Percentiles rank a stretch among this genome's conserved stretches.
Conservation (phyloP, 2,797 vertebrate species). For the Rhinoraja longicauda region DNA sequence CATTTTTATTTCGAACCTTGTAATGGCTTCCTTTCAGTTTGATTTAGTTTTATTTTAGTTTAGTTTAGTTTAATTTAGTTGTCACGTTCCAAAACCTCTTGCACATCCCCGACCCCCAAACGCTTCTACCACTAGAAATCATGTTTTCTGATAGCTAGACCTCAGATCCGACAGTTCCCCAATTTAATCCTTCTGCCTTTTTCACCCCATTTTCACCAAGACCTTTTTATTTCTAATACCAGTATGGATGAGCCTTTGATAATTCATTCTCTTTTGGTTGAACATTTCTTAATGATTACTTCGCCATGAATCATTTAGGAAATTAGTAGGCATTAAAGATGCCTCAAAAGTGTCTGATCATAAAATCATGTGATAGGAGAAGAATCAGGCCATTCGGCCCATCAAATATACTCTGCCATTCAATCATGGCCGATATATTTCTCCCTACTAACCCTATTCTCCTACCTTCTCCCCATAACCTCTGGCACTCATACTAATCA, state of each 20-base stretch:
- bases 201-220: background rate
- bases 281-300: background rate
- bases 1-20: background rate
- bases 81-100: too few relatives aligned
- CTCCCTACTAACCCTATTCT: too few relatives aligned
- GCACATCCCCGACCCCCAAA: background rate
- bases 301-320: background rate
- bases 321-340: background rate
- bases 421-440: too few relatives aligned
- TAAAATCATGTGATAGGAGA: too few relatives aligned
- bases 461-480: too few relatives aligned
- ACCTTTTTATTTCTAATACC: too few relatives aligned
- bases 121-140: background rate
- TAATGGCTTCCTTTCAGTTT: background rate
- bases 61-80: too few relatives aligned
- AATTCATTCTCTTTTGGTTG: background rate
- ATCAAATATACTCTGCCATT: too few relatives aligned
- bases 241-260: background rate
- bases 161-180: background rate
- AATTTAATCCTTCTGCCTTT: background rate
- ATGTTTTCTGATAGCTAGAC: background rate
- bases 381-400: too few relatives aligned
- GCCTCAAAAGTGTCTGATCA: background rate
- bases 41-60: too few relatives aligned
- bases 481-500: too few relatives aligned